Evolutionary conservation across 1,140 invertebrate genomes (phyloP).

Genomic region (Brachionus calyciflorus): DNA sequence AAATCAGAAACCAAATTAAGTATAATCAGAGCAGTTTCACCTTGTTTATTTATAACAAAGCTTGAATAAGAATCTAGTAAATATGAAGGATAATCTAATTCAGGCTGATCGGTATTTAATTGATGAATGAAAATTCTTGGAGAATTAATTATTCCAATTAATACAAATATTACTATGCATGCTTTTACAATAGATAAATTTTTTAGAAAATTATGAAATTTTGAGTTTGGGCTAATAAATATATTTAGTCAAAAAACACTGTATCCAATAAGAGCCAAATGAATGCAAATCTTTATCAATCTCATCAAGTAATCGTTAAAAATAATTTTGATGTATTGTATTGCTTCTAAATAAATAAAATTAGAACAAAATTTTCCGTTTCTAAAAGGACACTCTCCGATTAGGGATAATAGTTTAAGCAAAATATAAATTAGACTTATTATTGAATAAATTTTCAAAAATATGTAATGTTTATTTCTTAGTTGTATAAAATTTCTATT

Average conservation of each 20-base stretch:
- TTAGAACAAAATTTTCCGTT: background rate
- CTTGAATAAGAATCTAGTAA: background rate
- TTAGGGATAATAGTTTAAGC: background rate
- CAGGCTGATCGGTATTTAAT: background rate
- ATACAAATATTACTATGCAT: background rate
- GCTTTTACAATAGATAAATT: background rate
- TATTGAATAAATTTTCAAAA: background rate
- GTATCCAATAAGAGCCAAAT: background rate
- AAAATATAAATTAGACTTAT: background rate
- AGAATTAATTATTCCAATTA: background rate
- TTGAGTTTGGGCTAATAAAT: background rate
- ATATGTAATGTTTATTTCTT: background rate
- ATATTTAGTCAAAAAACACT: background rate
- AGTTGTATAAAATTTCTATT: background rate
- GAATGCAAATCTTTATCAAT: background rate
- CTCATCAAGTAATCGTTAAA: background rate
- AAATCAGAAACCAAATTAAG: background rate
- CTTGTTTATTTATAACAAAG: background rate
- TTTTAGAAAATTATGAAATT: background rate
- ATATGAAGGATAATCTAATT: background rate
- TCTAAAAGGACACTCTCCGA: background rate
- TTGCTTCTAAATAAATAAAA: background rate
- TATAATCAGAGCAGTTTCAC: background rate
- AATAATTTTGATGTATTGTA: background rate
- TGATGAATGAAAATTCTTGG: background rate